Percentiles rank a stretch among this genome's conserved stretches.
phyloP scores from a whole-genome alignment of 2,888 invertebrate species.

The Aradus depressus region DNA sequence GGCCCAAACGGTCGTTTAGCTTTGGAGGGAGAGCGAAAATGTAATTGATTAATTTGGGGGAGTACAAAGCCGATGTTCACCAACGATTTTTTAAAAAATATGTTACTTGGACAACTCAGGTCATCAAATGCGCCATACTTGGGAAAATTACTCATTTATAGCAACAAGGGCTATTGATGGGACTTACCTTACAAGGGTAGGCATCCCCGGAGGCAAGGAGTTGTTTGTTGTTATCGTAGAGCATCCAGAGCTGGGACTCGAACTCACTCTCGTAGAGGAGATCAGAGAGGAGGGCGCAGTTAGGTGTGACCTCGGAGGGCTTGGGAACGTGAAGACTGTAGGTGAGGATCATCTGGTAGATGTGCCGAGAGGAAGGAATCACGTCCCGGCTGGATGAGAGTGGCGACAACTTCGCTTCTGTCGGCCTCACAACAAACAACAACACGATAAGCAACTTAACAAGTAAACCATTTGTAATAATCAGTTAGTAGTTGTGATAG shows the following conservation, averaged over 20 bases:
- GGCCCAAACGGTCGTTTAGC: too few relatives aligned
- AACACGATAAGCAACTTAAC: not conserved
- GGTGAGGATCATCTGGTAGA: slow-evolving; percentile 78
- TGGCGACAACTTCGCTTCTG: slow-evolving; percentile 67
- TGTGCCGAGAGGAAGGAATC: slow-evolving; percentile 76
- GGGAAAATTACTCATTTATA: too few relatives aligned
- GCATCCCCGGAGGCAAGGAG: slow-evolving; percentile 78
- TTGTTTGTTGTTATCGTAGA: slow-evolving; percentile 85
- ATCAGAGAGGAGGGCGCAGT: slow-evolving; percentile 68
- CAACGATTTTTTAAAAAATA: too few relatives aligned
- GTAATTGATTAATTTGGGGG: too few relatives aligned
- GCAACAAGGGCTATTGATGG: too few relatives aligned
- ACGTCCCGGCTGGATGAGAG: slow-evolving; percentile 65
- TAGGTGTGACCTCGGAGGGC: slow-evolving; percentile 67
- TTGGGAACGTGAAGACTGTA: slow-evolving; percentile 78
- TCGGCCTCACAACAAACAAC: slow-evolving; percentile 50
- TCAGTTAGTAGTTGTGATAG: too few relatives aligned
- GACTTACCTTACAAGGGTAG: slow-evolving; percentile 63
- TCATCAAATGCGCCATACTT: too few relatives aligned
- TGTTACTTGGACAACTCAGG: too few relatives aligned
- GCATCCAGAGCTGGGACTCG: slow-evolving; percentile 94
- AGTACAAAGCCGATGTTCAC: too few relatives aligned
- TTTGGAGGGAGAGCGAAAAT: too few relatives aligned
- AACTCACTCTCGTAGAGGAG: slow-evolving; percentile 90
- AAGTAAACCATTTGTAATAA: too few relatives aligned